These are phyloP conservation scores for Athalia circularis DNA, from an alignment of 2,888 invertebrate species.

Conservation along the genomic window DNA sequence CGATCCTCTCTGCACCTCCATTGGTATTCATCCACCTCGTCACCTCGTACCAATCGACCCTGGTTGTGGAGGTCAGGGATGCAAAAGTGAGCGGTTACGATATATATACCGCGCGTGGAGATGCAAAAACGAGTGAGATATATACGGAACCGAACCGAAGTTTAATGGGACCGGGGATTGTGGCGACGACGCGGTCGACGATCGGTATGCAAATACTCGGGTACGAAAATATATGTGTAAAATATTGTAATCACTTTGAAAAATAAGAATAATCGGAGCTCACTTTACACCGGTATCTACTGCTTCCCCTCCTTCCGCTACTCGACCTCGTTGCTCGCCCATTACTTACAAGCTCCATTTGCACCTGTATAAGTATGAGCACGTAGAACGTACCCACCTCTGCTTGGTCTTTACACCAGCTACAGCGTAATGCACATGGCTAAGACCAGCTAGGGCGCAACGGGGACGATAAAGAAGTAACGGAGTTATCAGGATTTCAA, in stretches of 20 bases:
- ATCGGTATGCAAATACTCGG: constrained; percentile 35
- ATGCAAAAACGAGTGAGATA: constrained; percentile 37
- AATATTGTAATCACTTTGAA: constrained; percentile 26
- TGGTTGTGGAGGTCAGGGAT: constrained; percentile 29
- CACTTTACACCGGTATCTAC: neutral
- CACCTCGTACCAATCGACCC: constrained; percentile 20
- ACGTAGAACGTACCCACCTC: too few relatives aligned
- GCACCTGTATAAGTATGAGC: too few relatives aligned
- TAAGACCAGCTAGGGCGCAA: too few relatives aligned
- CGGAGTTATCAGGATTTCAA: too few relatives aligned
- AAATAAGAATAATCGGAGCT: constrained; percentile 14
- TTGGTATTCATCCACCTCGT: neutral
- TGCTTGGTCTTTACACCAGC: too few relatives aligned
- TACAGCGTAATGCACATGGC: too few relatives aligned
- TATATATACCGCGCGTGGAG: neutral
- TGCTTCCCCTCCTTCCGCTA: neutral
- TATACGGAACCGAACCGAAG: constrained; percentile 34
- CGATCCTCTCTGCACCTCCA: neutral
- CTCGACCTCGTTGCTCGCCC: constrained; percentile 7
- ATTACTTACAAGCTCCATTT: constrained; percentile 5
- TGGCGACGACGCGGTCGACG: constrained; percentile 8
- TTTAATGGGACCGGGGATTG: constrained; percentile 38
- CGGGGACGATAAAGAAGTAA: too few relatives aligned
- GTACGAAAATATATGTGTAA: constrained; percentile 20
- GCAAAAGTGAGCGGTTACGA: neutral